Percentiles rank a stretch among this genome's conserved stretches.
Conservation (phyloP, 2,113 vertebrate genomes). For the Euleptes europaea region DNA sequence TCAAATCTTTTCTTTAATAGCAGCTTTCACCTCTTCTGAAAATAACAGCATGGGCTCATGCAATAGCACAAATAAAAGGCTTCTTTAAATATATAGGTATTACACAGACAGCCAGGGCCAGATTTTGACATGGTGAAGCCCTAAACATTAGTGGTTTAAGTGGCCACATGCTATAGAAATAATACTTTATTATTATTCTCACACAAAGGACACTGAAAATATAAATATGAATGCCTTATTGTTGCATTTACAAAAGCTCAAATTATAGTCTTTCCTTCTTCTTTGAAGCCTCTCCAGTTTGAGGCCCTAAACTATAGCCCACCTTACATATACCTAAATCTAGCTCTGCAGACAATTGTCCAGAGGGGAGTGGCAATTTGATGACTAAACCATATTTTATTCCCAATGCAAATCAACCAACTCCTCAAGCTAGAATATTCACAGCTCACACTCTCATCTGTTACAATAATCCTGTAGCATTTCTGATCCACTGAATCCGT, state of each 20-base stretch:
- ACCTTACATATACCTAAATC: too few species aligned
- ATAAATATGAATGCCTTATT: too few species aligned
- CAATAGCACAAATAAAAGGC: background rate
- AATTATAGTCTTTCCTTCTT: too few species aligned
- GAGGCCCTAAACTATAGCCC: too few species aligned
- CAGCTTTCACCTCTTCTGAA: background rate
- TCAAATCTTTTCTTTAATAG: background rate
- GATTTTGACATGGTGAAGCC: too few species aligned
- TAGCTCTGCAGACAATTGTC: background rate
- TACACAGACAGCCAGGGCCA: accelerated
- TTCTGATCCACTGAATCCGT: accelerated
- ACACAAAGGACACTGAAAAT: too few species aligned
- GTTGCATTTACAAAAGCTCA: too few species aligned
- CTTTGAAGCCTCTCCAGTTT: too few species aligned
- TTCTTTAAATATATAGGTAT: background rate
- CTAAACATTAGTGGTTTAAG: too few species aligned
- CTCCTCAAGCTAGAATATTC: background rate
- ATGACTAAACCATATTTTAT: accelerated
- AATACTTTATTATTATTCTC: too few species aligned
- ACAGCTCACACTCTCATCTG: background rate
- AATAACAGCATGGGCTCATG: background rate
- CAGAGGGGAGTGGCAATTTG: background rate
- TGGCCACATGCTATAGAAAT: too few species aligned
- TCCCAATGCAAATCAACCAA: background rate
- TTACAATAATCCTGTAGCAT: background rate